Evolutionary conservation across 2,797 vertebrate species (phyloP).

Genomic region (Girardinus metallicus): DNA sequence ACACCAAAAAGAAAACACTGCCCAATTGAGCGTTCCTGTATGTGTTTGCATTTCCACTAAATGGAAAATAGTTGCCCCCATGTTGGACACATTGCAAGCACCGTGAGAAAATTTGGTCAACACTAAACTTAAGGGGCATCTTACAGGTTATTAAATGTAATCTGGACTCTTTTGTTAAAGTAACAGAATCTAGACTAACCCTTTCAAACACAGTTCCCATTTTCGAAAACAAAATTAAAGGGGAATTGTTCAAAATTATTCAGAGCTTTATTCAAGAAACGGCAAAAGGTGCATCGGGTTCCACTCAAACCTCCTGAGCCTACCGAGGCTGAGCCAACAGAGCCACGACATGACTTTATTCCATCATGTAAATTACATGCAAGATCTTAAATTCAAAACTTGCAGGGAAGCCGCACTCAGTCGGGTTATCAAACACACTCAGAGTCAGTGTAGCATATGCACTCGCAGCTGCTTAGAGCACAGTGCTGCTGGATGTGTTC

Average conservation of each 20-base stretch:
- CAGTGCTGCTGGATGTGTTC: slow-evolving; percentile 57
- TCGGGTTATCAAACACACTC: slow-evolving; percentile 44
- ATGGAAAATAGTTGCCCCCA: not conserved
- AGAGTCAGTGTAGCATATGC: slow-evolving; percentile 62
- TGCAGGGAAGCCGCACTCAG: slow-evolving; percentile 34
- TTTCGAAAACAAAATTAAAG: not conserved
- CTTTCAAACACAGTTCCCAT: not conserved
- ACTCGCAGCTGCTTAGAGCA: slow-evolving; percentile 65
- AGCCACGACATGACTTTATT: slow-evolving; percentile 14
- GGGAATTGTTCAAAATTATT: not conserved
- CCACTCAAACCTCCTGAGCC: slow-evolving; percentile 22
- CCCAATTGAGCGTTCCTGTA: not conserved
- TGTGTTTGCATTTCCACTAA: not conserved
- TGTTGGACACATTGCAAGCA: not conserved
- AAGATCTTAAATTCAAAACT: slow-evolving; percentile 41
- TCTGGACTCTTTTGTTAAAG: not conserved
- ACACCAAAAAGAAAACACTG: not conserved
- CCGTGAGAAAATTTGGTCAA: not conserved
- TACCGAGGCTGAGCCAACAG: slow-evolving; percentile 21
- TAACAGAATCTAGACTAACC: not conserved
- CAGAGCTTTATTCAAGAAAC: not conserved
- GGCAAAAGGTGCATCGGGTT: slow-evolving; percentile 40
- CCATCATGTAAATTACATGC: slow-evolving; percentile 27
- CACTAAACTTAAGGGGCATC: not conserved
- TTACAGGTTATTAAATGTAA: not conserved